A percentile compares a stretch with the other conserved stretches of the same genome.
phyloP scores from a whole-genome alignment of 2,797 vertebrate genomes.

The Craterocephalus amniculus region DNA sequence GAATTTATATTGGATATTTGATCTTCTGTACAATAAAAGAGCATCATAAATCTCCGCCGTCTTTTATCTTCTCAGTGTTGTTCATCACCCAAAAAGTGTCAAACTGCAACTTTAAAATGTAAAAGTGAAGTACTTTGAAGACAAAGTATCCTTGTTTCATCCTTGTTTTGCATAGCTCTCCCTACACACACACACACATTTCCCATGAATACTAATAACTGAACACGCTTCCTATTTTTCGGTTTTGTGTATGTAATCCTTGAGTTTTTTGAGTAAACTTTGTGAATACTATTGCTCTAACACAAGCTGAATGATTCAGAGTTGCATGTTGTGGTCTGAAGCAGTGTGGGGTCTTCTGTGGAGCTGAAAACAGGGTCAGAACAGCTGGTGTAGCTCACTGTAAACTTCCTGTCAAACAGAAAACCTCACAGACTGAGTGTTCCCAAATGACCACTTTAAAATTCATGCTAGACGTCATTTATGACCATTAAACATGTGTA shows the following conservation, averaged over 20 bases:
- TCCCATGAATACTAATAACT: conserved; percentile 27
- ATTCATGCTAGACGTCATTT: conserved; percentile 33
- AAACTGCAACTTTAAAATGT: conserved; percentile 4
- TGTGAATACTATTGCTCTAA: conserved; percentile 19
- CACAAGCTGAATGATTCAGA: conserved; percentile 38
- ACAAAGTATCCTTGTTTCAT: conserved; percentile 25
- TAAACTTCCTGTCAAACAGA: conserved; percentile 61
- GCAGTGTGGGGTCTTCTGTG: conserved; percentile 36
- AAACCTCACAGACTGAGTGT: conserved; percentile 49
- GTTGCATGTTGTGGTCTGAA: conserved; percentile 41
- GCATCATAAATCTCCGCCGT: not conserved
- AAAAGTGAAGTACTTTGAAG: conserved; percentile 23
- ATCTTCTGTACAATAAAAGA: conserved; percentile 14
- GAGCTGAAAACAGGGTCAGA: conserved; percentile 42
- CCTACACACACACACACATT: not conserved
- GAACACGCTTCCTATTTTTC: conserved; percentile 13
- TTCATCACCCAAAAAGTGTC: conserved; percentile 11
- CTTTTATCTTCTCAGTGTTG: conserved; percentile 6
- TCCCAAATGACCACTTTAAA: conserved; percentile 66
- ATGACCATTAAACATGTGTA: conserved; percentile 51
- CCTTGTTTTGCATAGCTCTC: conserved; percentile 9
- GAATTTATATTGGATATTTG: not conserved
- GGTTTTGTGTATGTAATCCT: conserved; percentile 34
- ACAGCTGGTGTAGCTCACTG: conserved; percentile 66
- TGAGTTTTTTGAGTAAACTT: conserved; percentile 34